Conservation (phyloP, 2,888 invertebrate species). For the Napeogenes sylphis region DNA sequence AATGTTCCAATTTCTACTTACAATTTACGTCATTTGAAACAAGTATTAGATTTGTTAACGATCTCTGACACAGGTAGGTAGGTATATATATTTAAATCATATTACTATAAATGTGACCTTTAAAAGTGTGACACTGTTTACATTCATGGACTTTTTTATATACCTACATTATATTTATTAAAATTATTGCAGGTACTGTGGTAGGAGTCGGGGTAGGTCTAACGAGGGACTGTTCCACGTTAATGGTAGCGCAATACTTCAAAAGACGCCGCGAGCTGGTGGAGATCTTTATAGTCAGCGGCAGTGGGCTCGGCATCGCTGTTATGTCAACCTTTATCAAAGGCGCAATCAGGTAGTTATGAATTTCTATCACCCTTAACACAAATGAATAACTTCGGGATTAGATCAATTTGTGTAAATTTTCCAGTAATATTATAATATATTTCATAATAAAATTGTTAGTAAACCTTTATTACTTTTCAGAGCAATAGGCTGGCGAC, state of each 20-base stretch:
- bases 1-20: no score
- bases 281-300: slow-evolving; percentile 91
- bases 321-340: slow-evolving; percentile 90
- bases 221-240: slow-evolving; percentile 89
- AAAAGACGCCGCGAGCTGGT: slow-evolving; percentile 89
- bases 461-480: slow-evolving; percentile 35
- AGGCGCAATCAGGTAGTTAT: slow-evolving; percentile 83
- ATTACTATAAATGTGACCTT: no score
- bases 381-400: no score
- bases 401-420: no score
- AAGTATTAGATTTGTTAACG: no score
- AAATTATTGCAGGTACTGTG: slow-evolving; percentile 72
- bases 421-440: background rate
- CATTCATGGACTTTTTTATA: no score
- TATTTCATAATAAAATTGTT: background rate
- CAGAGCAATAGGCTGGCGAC: slow-evolving; percentile 88
- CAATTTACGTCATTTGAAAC: no score
- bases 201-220: slow-evolving; percentile 90
- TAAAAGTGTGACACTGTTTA: no score
- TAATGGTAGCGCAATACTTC: slow-evolving; percentile 95
- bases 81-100: no score
- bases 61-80: no score
- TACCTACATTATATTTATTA: no score
- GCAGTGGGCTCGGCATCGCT: slow-evolving; percentile 90
- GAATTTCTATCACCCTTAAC: background rate